Evolutionary conservation across 2,888 invertebrate genomes (phyloP), one percentile per base, ranked within the genome.

Genomic region (Syritta pipiens): DNA sequence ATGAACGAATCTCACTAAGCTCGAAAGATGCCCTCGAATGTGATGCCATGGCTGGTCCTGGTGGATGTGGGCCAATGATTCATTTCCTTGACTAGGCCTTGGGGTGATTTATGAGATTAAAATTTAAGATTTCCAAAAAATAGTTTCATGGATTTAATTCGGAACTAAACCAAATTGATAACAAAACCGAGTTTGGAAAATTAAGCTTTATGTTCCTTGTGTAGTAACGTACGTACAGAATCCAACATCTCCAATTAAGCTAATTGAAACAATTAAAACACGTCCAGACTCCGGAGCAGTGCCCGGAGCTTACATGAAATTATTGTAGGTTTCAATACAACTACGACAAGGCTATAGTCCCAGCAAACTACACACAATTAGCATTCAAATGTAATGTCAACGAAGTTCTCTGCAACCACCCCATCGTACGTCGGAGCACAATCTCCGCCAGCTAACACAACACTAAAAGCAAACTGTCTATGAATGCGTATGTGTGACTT

Each of bases 311-410:
- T 30, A 7, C 3, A 62, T 9, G 17, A 48, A 48, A 35, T 46
- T 2, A 4, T 12, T 20, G 6, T 24, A 12, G 20, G 3, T 10
- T 6, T 1, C 10, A 2, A 10, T 37, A 37, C 6, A 17, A 17
- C 12, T 9, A 35, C 14, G n/a, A 37, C 14, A 9, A 17, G 7
- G 7, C 37, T 37, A 17, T n/a, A n/a, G n/a, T n/a, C 12, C 22
- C n/a, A 28, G 40, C 24, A 30, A n/a, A 42, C 37, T 51, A 37
- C 14, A 49, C 14, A 40, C 49, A 62, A 55, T 69, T 42, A 69
- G 35, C 48, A 69, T 55, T 55, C 68, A 69, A 55, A 69, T 69
- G 62, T 49, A 62, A 59, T 60, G 49, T 53, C 10, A 51, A 37
- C 40, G 48, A 42, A 53, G 59, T 46, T 49, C 26, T 22, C 48